Evolutionary conservation across 2,888 invertebrate species (phyloP), one percentile per base, ranked within the genome.

Genomic region (Xanthorhoe designata): DNA sequence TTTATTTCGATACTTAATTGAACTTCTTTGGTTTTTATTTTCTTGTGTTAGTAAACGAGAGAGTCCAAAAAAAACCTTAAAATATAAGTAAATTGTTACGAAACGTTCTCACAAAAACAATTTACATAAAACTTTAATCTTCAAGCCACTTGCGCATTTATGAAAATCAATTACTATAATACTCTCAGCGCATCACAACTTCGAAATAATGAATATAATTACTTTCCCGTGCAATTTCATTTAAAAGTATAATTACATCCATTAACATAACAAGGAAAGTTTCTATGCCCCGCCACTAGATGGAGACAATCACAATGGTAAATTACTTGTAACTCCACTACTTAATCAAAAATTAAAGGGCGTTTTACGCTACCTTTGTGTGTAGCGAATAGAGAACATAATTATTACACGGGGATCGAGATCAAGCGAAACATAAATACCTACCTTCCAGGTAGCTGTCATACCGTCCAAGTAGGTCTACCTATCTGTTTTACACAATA

Each of bases 181-280:
- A 67, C 64, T 52, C 29, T 51, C 18, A 51, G 51, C 64, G 68
- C 68, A 69, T 66, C 67, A 63, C 49, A 70, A 72, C 61, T 71
- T 73, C 52, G 32, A 66, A 68, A 66, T 65, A 71, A 69, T 70
- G 70, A 69, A 70, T 68, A 61, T 66, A 54, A 70, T 70, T 68
- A 71, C 64, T 64, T 66, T 63, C 61, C 61, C 47, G 58, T 59
- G 64, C 53, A 64, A 67, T 69, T 24, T 59, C 55, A 69, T 73
- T 60, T 69, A 47, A 64, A 69, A 68, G 61, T 69, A 69, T 68
- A 61, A 70, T 72, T 57, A 54, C 45, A 47, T 24, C 54, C 38
- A 54, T 64, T 59, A 59, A 17, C 42, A 59, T 64, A 64, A 59
- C 59, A 55, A 50, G 59, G 13, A 64, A 64, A 64, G 64, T 64